Percentiles rank a stretch among this genome's conserved stretches.
These are phyloP conservation scores for Clarias gariepinus DNA, from an alignment of 2,113 vertebrate species.

Conservation along the genomic window DNA sequence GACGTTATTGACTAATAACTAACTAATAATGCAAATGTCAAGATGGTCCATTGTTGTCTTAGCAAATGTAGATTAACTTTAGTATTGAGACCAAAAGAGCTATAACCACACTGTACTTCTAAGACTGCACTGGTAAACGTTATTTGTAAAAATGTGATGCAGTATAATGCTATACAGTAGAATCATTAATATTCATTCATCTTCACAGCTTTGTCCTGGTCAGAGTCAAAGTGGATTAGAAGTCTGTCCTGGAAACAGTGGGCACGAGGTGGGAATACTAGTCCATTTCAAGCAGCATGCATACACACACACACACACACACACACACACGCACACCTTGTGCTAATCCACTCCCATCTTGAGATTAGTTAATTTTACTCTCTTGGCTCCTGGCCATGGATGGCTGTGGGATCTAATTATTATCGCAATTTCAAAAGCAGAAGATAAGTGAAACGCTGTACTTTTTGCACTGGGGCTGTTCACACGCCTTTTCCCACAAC, in stretches of 20 bases:
- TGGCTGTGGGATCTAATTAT: neutral
- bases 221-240: neutral
- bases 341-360: neutral
- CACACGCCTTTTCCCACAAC: neutral
- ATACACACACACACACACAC: neutral
- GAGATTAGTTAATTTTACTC: neutral
- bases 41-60: neutral
- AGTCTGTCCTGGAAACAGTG: neutral
- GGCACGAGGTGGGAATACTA: neutral
- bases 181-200: neutral
- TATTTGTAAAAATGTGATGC: neutral
- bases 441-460: neutral
- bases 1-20: neutral
- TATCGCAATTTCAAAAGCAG: neutral
- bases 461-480: neutral
- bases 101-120: neutral
- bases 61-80: neutral
- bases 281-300: neutral
- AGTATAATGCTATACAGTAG: neutral
- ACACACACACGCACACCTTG: neutral
- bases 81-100: neutral
- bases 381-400: neutral
- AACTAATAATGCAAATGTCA: neutral
- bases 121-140: too few species aligned
- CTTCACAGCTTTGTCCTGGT: neutral